Evolutionary conservation across 2,113 vertebrate species (phyloP).

Genomic region (Catharus minimus): DNA sequence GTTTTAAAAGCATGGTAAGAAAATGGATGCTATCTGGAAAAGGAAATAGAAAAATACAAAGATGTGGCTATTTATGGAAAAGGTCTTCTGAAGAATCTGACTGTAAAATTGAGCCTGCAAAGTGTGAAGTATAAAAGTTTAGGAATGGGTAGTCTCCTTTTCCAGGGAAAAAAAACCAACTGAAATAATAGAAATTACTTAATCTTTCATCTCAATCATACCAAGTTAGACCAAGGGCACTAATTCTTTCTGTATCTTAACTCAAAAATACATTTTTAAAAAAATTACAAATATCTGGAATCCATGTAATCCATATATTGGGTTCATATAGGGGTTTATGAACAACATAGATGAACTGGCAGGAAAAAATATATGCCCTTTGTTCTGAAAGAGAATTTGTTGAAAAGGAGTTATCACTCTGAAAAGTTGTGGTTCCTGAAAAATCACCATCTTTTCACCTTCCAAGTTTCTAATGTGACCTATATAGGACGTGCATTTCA

Average conservation of each 20-base stretch:
- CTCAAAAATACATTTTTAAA: accelerated
- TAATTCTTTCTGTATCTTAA: background rate
- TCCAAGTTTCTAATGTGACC: accelerated
- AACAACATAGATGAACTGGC: background rate
- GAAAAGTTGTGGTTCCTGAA: background rate
- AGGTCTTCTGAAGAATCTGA: background rate
- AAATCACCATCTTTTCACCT: background rate
- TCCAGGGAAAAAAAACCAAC: background rate
- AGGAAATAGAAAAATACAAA: background rate
- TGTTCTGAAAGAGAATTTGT: background rate
- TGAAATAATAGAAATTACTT: background rate
- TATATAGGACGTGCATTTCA: background rate
- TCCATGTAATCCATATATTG: background rate
- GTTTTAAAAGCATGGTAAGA: background rate
- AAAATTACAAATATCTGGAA: background rate
- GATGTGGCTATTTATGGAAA: background rate
- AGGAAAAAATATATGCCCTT: accelerated
- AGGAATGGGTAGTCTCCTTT: background rate
- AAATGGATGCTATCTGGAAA: background rate
- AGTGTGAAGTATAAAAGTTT: background rate
- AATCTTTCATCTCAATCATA: background rate
- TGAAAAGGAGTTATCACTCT: background rate
- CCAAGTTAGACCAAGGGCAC: background rate
- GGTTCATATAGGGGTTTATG: background rate
- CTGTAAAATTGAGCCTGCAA: background rate